Evolutionary conservation across 2,888 invertebrate species (phyloP), one percentile per base, ranked within the genome.

Genomic region (Crepidodera aurea): DNA sequence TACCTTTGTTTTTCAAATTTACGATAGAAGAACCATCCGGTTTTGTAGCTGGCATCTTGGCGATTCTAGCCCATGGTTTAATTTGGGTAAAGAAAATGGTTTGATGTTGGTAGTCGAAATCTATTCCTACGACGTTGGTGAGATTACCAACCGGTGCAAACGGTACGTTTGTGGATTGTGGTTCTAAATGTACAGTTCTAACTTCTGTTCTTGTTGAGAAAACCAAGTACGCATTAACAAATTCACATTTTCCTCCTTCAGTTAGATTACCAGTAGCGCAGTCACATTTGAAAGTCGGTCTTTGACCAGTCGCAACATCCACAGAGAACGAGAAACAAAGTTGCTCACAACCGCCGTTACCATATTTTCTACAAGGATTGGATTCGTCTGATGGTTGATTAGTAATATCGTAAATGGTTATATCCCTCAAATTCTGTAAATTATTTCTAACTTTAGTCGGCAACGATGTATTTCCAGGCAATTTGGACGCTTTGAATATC

Each of bases 161-260:
- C 0, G 97, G 97, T 1, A 92, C 84, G 56, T 87, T 90, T 0
- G 91, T 93, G 0, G 90, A 88, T 67, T 86, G 87, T 0, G 94
- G 93, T 78, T 96, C 93, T 22, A 99, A 81, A 72, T 92, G 91
- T n/a, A 97, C 90, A 0, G 93, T 92, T 29, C 96, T 86, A 53
- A 99, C 93, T 83, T 97, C 96, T 0, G 95, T 96, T 63, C 97
- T 87, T 0, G 98, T 98, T 0, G 96, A 92, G 77, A 96, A 97
- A 1, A 98, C 91, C 12, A 99, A 79, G 77, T 92, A 99, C 76
- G 98, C 97, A 51, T 92, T 88, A 0, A 94, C 90, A 2, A 87
- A 88, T 65, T 90, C 90, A 75, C 98, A 98, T 69, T 88, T 89
- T 0, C 86, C 85, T 32, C 86, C 85, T 0, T 82, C 76, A 0